Evolutionary conservation across 2,797 vertebrate species (phyloP).

Genomic region (Chiloscyllium punctatum): DNA sequence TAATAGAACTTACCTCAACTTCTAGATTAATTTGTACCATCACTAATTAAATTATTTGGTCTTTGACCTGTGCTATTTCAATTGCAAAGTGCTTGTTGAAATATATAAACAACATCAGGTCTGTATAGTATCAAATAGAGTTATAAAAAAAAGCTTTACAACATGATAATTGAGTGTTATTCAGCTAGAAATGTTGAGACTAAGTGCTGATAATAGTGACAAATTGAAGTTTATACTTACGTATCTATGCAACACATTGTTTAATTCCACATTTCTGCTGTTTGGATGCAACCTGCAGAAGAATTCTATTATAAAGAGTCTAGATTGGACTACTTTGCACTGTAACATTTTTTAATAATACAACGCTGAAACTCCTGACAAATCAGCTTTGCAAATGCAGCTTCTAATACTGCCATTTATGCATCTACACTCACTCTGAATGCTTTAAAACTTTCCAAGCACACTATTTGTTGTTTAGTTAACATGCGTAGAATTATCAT

Average conservation of each 20-base stretch:
- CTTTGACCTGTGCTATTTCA: slow-evolving; percentile 13
- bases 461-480: no score
- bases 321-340: background rate
- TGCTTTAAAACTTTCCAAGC: background rate
- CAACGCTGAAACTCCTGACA: background rate
- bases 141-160: background rate
- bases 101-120: background rate
- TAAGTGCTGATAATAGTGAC: background rate
- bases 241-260: background rate
- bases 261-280: background rate
- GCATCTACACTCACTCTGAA: background rate
- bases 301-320: background rate
- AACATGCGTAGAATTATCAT: background rate
- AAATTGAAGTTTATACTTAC: background rate
- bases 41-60: background rate
- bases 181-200: background rate
- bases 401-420: background rate
- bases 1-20: background rate
- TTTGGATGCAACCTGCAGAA: background rate
- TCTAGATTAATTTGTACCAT: background rate
- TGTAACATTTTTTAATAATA: background rate
- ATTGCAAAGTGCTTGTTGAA: background rate
- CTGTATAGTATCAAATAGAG: background rate
- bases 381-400: background rate
- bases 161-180: background rate